Base-by-base conservation (phyloP, 2,888 invertebrate genomes). In the Lasioglossum villosulum region DNA sequence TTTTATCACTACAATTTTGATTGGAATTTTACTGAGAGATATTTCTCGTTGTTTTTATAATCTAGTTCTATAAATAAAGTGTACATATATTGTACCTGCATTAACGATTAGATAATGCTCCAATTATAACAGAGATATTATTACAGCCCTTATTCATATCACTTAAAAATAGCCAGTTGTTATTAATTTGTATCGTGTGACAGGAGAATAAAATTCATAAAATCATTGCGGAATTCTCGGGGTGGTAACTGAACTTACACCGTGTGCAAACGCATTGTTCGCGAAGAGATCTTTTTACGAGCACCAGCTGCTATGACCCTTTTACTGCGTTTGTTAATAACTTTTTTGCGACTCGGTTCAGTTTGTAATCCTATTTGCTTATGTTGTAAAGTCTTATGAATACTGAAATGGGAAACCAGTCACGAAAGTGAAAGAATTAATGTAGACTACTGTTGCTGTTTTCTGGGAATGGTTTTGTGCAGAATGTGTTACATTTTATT, bases 251-350 rank as follows among this genome's bases (percentile, higher is more conserved):
- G 39, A 39, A 70, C 70, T 77, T 75, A 48, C 16, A 48, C 27
- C n/a, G 16, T 8, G 14, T 27, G 71, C 4, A 74, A 78, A 75
- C 48, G 71, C 52, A 79, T 83, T 80, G 78, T 83, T 48, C 73
- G 14, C 14, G 52, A 23, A n/a, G 42, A 30, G 27, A 74, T 14
- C 27, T 48, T 74, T 87, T 87, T 83, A 83, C 74, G 81, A 79
- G 48, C 45, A 27, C 30, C 48, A 42, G 16, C 5, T 37, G 66
- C 52, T 45, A 59, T 83, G 72, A 27, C 42, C 19, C 27, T 80
- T 87, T 87, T 80, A 83, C 68, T 78, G 34, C 74, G n/a, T 78
- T 78, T 80, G 83, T 80, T 86, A 83, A 87, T 87, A 83, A 86
- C 83, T 73, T 86, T 82, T 82, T 86, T 80, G 77, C 70, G 63